These are phyloP conservation scores for Araneus ventricosus DNA, from an alignment of 1,140 invertebrate genomes.

Conservation along the genomic window DNA sequence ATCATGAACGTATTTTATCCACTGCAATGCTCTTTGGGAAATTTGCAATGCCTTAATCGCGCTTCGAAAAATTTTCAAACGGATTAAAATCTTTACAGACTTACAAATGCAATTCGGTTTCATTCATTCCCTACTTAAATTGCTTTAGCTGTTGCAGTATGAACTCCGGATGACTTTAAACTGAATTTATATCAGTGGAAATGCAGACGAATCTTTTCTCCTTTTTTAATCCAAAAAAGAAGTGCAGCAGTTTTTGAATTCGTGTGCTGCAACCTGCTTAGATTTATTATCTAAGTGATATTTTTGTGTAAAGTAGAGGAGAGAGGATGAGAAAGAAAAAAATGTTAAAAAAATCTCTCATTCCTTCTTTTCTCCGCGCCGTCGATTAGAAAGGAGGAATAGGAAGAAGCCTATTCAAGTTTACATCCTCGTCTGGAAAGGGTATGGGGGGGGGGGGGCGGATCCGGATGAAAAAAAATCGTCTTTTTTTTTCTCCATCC, in stretches of 20 bases:
- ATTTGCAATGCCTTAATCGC: not conserved
- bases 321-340: not conserved
- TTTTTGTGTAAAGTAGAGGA: not conserved
- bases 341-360: not conserved
- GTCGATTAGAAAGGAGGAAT: constrained; percentile 22
- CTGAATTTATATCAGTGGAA: not conserved
- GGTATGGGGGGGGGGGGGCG: not conserved
- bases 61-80: not conserved
- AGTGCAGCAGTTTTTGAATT: not conserved
- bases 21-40: not conserved
- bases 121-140: no score
- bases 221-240: not conserved
- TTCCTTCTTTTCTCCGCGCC: not conserved
- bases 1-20: not conserved
- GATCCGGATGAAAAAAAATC: constrained; percentile 20
- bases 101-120: no score
- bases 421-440: constrained; percentile 44
- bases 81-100: no score
- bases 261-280: not conserved
- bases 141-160: no score
- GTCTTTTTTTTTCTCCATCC: not conserved
- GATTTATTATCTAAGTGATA: constrained; percentile 32
- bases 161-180: not conserved
- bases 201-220: not conserved
- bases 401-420: constrained; percentile 54